These are phyloP conservation scores for Petrocephalus microphthalmus DNA, from an alignment of 2,113 vertebrate genomes.

Conservation along the genomic window DNA sequence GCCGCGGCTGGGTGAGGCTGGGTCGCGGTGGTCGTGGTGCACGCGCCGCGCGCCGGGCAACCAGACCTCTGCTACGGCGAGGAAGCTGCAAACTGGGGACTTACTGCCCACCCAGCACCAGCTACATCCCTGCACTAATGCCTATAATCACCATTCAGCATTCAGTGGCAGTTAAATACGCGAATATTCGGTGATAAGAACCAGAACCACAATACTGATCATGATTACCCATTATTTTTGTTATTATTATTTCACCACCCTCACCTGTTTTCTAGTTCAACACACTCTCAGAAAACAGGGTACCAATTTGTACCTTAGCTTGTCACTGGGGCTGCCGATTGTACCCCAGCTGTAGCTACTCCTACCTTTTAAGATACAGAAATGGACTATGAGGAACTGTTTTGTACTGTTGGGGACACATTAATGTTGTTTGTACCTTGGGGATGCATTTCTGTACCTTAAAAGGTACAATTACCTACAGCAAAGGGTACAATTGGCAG, in stretches of 20 bases:
- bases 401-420: too few species aligned
- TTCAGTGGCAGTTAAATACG: neutral
- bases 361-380: too few species aligned
- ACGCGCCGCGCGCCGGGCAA: neutral
- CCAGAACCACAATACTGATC: neutral
- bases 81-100: neutral
- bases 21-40: constrained; percentile 29
- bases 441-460: too few species aligned
- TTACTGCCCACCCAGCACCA: neutral
- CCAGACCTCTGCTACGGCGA: neutral
- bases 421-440: too few species aligned
- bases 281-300: too few species aligned
- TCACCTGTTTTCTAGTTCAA: neutral
- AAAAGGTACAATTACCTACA: too few species aligned
- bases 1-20: constrained; percentile 32
- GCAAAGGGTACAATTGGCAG: too few species aligned
- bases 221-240: neutral
- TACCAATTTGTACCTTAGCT: too few species aligned
- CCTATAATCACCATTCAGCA: neutral
- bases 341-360: too few species aligned
- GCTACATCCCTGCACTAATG: neutral
- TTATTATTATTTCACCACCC: neutral
- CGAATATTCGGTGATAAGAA: neutral
- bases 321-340: too few species aligned
- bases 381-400: too few species aligned